Conservation (phyloP, 2,113 vertebrate genomes). For the Tragulus kanchil region DNA sequence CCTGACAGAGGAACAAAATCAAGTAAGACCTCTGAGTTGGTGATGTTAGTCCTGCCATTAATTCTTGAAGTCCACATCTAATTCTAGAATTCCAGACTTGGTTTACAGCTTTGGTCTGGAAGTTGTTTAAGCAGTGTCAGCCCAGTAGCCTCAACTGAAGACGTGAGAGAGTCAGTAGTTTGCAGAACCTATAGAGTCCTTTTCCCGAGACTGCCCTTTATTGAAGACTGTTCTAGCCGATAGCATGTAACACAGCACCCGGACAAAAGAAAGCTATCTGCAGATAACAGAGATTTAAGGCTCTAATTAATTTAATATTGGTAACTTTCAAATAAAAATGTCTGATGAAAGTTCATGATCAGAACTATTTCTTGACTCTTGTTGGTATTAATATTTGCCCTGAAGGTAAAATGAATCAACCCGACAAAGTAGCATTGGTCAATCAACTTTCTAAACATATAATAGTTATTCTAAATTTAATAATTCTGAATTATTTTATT, state of each 20-base stretch:
- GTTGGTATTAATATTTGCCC: not conserved
- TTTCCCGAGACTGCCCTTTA: not conserved
- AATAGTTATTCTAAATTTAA: slow-evolving; percentile 34
- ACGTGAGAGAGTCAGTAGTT: not conserved
- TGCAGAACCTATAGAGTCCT: not conserved
- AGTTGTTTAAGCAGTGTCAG: not conserved
- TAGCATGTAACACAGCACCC: not conserved
- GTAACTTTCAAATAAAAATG: not conserved
- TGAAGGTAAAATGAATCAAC: not conserved
- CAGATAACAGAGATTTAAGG: not conserved
- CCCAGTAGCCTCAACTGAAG: not conserved
- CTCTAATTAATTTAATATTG: not conserved
- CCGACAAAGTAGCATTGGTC: too few relatives aligned
- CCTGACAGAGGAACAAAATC: not conserved
- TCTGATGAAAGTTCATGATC: not conserved
- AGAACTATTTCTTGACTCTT: not conserved
- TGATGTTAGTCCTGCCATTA: not conserved
- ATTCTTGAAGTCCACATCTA: not conserved
- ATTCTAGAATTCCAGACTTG: not conserved
- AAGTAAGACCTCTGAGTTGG: not conserved
- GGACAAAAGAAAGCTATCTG: not conserved
- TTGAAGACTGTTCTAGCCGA: not conserved
- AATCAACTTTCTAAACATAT: not conserved
- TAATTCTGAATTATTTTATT: not conserved
- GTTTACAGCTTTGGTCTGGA: not conserved